phyloP scores from a whole-genome alignment of 2,888 invertebrate genomes.

The Oscheius sp. region DNA sequence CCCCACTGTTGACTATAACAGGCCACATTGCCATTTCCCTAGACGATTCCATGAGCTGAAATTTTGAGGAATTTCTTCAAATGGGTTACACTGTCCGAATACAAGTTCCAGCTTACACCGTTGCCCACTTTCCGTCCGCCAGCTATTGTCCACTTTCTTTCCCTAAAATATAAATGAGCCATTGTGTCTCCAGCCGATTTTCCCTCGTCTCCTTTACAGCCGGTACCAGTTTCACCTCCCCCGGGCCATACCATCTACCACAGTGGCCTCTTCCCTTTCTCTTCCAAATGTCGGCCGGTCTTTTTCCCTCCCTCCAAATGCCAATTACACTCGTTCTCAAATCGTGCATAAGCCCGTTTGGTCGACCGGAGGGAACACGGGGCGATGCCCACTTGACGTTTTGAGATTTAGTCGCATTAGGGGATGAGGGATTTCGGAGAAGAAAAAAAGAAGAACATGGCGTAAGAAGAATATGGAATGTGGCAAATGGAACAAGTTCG shows the following conservation, averaged over 20 bases:
- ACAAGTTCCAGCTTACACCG: too few relatives aligned
- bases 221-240: too few relatives aligned
- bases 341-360: constrained; percentile 24
- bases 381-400: not conserved
- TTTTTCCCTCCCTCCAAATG: constrained; percentile 16
- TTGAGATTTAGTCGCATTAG: constrained; percentile 13
- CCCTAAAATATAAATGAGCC: too few relatives aligned
- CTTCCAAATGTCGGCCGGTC: constrained; percentile 20
- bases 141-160: too few relatives aligned
- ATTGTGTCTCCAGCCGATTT: too few relatives aligned
- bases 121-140: too few relatives aligned
- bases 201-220: not conserved
- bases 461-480: constrained; percentile 61
- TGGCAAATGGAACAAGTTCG: constrained; percentile 57
- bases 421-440: not conserved
- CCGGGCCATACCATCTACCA: too few relatives aligned
- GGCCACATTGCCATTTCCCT: too few relatives aligned
- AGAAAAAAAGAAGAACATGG: constrained; percentile 45
- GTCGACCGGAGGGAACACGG: not conserved
- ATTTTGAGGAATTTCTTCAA: too few relatives aligned
- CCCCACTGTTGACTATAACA: too few relatives aligned
- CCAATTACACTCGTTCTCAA: constrained; percentile 21
- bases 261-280: not conserved
- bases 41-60: too few relatives aligned
- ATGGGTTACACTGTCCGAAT: too few relatives aligned